Conservation (phyloP, 2,797 vertebrate genomes). For the Muraenolepis orangiensis region DNA sequence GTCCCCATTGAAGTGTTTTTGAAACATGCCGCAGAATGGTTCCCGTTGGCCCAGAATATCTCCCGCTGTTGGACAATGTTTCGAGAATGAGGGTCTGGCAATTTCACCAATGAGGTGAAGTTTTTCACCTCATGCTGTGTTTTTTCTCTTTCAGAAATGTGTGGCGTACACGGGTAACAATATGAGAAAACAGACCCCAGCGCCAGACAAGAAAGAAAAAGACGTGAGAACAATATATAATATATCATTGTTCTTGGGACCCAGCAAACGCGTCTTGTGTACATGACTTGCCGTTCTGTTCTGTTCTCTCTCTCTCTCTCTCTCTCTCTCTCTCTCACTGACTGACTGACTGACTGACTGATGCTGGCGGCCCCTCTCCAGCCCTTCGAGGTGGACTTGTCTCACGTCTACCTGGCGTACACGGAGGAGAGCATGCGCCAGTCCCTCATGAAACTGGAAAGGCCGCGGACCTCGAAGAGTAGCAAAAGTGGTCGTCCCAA, state of each 20-base stretch:
- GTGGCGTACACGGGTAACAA: slow-evolving; percentile 99
- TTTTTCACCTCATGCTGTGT: not conserved
- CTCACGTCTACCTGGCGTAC: slow-evolving; percentile 94
- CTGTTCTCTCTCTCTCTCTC: not conserved
- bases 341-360: too few relatives aligned
- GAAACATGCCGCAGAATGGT: not conserved
- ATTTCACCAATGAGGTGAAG: not conserved
- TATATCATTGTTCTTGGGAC: not conserved
- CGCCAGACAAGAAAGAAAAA: slow-evolving; percentile 97
- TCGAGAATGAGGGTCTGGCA: not conserved
- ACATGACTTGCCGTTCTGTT: not conserved
- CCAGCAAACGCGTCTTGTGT: not conserved
- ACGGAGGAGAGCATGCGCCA: slow-evolving; percentile 96
- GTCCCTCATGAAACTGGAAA: slow-evolving; percentile 93
- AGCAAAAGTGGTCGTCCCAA: slow-evolving; percentile 87
- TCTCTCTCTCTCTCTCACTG: not conserved
- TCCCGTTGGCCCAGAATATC: not conserved
- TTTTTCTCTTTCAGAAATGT: slow-evolving; percentile 83
- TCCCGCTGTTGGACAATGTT: not conserved
- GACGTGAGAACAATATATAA: slow-evolving; percentile 78
- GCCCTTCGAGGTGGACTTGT: slow-evolving; percentile 97
- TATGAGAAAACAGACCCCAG: slow-evolving; percentile 96
- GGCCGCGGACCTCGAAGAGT: slow-evolving; percentile 90
- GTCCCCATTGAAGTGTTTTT: too few relatives aligned
- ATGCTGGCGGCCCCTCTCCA: slow-evolving; percentile 42